Evolutionary conservation across 2,888 invertebrate species (phyloP).

Genomic region (Mamestra brassicae): DNA sequence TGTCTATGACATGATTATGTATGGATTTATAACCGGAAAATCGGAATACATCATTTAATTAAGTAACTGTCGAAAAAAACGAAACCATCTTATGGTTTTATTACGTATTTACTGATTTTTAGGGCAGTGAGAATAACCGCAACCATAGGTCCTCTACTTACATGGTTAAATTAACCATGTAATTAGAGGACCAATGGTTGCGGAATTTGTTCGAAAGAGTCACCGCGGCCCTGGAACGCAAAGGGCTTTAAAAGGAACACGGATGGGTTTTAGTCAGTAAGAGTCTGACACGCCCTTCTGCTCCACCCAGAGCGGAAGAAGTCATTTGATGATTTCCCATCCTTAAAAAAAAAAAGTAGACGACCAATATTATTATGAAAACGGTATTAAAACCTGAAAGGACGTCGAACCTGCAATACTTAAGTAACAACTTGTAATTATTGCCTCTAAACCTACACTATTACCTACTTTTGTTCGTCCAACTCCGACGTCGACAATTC

Average conservation of each 20-base stretch:
- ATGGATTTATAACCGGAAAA: not conserved
- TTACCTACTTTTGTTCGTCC: conserved; percentile 8
- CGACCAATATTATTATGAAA: not conserved
- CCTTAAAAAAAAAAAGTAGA: not conserved
- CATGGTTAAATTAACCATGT: too few relatives aligned
- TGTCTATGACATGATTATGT: not conserved
- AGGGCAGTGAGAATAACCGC: too few relatives aligned
- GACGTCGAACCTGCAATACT: not conserved
- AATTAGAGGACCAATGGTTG: too few relatives aligned
- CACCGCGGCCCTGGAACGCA: too few relatives aligned
- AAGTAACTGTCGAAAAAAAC: not conserved
- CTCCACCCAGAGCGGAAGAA: too few relatives aligned
- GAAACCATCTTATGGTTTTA: not conserved
- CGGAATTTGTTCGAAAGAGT: too few relatives aligned
- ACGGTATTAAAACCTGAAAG: too few relatives aligned
- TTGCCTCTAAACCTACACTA: not conserved
- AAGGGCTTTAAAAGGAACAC: too few relatives aligned
- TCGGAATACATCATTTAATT: not conserved
- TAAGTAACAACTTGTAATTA: not conserved
- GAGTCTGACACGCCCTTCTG: too few relatives aligned
- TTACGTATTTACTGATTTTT: not conserved
- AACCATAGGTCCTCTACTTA: too few relatives aligned
- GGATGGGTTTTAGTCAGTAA: too few relatives aligned
- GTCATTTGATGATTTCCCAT: too few relatives aligned
- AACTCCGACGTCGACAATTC: conserved; percentile 14